phyloP scores from a whole-genome alignment of 2,113 vertebrate genomes.

The Pluvialis apricaria region DNA sequence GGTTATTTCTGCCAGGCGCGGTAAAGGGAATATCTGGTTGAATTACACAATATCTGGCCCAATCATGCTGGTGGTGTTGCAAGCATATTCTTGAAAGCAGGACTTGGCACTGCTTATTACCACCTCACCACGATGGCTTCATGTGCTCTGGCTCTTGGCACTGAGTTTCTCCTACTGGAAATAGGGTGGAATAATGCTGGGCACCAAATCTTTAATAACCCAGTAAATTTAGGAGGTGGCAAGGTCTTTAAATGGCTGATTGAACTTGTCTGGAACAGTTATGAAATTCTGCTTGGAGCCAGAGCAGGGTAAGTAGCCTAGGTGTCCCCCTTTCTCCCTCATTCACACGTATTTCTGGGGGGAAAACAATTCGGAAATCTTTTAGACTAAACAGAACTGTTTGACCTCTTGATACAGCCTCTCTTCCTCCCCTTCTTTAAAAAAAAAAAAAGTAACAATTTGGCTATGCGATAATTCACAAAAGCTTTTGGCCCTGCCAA shows the following conservation, averaged over 20 bases:
- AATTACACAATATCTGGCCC: background rate
- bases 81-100: background rate
- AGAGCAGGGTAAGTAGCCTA: background rate
- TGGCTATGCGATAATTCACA: background rate
- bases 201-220: background rate
- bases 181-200: background rate
- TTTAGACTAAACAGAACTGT: slow-evolving; percentile 40
- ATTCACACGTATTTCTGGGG: background rate
- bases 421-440: background rate
- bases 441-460: background rate
- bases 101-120: background rate
- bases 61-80: background rate
- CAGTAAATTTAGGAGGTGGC: background rate
- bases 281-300: background rate
- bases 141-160: background rate
- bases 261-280: slow-evolving; percentile 10
- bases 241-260: slow-evolving; percentile 16
- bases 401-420: background rate
- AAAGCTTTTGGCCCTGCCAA: background rate
- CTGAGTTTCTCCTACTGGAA: background rate
- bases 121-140: background rate
- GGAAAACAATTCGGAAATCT: background rate
- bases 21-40: background rate
- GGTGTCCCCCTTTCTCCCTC: background rate
- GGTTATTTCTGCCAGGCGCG: background rate